Conservation (phyloP, 2,888 invertebrate genomes). For the Amphipoea lucens region DNA sequence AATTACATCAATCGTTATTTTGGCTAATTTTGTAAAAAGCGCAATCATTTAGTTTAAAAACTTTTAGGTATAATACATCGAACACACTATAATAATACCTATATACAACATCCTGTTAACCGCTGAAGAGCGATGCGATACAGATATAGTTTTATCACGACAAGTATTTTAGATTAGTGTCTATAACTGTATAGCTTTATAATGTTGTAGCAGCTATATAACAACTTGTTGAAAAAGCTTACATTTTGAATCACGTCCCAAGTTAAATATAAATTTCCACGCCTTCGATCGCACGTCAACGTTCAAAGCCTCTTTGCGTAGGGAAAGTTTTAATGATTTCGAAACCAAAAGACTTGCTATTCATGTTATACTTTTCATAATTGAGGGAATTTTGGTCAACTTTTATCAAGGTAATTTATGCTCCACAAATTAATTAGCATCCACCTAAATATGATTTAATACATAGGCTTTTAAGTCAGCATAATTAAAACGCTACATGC, state of each 20-base stretch:
- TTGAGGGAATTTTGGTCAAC: constrained; percentile 51
- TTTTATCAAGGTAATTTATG: constrained; percentile 45
- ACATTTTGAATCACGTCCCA: constrained; percentile 51
- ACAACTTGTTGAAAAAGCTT: constrained; percentile 38
- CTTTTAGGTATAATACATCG: neutral
- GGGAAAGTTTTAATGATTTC: constrained; percentile 80
- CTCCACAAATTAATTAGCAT: constrained; percentile 41
- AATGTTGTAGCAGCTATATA: constrained; percentile 16
- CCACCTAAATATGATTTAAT: constrained; percentile 28
- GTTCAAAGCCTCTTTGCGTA: constrained; percentile 69
- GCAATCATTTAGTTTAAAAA: neutral
- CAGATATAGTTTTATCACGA: constrained; percentile 19
- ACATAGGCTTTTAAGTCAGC: constrained; percentile 11
- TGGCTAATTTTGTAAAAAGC: neutral
- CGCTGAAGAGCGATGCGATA: constrained; percentile 11
- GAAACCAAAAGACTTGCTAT: constrained; percentile 57
- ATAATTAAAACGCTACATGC: constrained; percentile 20
- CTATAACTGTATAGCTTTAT: neutral
- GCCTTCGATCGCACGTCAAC: constrained; percentile 63
- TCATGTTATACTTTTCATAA: constrained; percentile 60
- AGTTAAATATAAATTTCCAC: constrained; percentile 61
- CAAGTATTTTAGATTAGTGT: constrained; percentile 21
- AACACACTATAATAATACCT: constrained; percentile 1
- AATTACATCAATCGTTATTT: neutral
- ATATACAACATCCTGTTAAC: constrained; percentile 28